Conservation (phyloP, 2,888 invertebrate genomes). For the Heliconius sara region DNA sequence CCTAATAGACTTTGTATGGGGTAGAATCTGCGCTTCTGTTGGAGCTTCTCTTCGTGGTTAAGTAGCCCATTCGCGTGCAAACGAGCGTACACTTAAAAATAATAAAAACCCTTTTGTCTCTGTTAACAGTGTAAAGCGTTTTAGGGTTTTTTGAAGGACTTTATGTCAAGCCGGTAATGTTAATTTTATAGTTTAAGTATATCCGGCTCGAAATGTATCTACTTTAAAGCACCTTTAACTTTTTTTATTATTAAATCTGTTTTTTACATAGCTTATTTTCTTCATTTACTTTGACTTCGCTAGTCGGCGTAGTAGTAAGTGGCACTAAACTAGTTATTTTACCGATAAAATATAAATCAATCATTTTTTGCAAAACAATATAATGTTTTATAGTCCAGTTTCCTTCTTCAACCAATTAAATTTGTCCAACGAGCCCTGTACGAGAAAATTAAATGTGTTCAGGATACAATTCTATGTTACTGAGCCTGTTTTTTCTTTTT, state of each 20-base stretch:
- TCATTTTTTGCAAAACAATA: too few species aligned
- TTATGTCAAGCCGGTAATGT: conserved; percentile 40
- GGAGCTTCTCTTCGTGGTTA: conserved; percentile 79
- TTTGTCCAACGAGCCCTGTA: too few species aligned
- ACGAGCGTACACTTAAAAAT: conserved; percentile 83
- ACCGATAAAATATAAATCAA: too few species aligned
- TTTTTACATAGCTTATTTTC: neutral
- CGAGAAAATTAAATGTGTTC: too few species aligned
- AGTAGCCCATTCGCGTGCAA: conserved; percentile 85
- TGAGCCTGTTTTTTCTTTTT: too few species aligned
- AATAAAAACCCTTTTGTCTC: conserved; percentile 78
- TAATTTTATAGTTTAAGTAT: conserved; percentile 41
- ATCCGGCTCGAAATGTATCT: conserved; percentile 35
- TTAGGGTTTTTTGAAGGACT: conserved; percentile 44
- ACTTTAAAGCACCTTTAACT: too few species aligned
- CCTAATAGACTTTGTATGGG: conserved; percentile 71
- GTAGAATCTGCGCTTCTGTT: conserved; percentile 66
- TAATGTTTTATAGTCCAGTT: too few species aligned
- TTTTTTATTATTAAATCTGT: neutral
- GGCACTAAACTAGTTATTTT: too few species aligned
- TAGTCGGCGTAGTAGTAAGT: too few species aligned
- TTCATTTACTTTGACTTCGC: too few species aligned
- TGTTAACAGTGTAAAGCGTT: conserved; percentile 55
- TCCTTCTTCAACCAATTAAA: too few species aligned
- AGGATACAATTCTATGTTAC: too few species aligned